Conservation (phyloP, 2,888 invertebrate species). For the Callinectes sapidus region DNA sequence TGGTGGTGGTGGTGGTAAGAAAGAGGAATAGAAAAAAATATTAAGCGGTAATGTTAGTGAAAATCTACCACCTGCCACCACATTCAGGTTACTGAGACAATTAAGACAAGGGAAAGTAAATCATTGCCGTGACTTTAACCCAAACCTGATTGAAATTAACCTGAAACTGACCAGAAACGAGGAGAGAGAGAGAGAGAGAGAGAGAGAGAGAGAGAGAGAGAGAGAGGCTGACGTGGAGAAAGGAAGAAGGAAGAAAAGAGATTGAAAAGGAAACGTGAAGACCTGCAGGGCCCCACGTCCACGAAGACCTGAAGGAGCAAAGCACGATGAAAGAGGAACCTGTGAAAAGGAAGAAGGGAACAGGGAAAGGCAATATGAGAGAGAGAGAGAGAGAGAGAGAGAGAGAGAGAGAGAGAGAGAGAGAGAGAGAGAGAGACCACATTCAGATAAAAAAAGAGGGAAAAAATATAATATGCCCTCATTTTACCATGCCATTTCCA, state of each 20-base stretch:
- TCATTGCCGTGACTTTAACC: neutral
- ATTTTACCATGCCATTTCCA: neutral
- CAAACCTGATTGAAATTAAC: neutral
- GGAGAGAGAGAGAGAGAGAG: slow-evolving; percentile 21
- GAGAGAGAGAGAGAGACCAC: neutral
- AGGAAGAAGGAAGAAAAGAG: neutral
- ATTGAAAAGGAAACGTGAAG: neutral
- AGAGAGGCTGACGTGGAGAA: neutral
- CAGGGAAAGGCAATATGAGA: neutral
- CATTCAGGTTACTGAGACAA: neutral
- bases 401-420: slow-evolving; percentile 28
- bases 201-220: slow-evolving; percentile 29
- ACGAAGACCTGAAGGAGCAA: neutral
- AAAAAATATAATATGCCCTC: neutral
- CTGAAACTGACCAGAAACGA: neutral
- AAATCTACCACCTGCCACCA: neutral
- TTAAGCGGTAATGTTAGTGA: neutral
- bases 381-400: slow-evolving; percentile 27
- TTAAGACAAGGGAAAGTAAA: neutral
- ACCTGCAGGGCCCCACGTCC: neutral
- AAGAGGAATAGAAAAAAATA: neutral
- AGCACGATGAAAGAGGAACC: neutral
- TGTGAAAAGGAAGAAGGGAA: neutral
- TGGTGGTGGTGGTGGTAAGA: slow-evolving; percentile 13
- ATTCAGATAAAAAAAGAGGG: neutral